A percentile compares a stretch with the other conserved stretches of the same genome.
phyloP scores from a whole-genome alignment of 2,888 invertebrate genomes.

The Deladenus siricidicola region DNA sequence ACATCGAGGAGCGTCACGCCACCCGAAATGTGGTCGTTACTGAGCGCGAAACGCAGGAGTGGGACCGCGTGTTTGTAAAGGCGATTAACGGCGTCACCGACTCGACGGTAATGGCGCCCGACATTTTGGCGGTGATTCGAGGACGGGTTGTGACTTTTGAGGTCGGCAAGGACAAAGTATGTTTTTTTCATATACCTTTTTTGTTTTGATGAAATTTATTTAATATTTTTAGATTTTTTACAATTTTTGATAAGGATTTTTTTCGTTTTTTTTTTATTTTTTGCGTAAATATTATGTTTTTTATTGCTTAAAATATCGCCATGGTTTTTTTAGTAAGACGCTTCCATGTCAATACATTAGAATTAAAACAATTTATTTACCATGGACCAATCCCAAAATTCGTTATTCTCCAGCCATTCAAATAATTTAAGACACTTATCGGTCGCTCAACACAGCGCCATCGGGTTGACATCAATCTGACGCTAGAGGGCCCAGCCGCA shows the following conservation, averaged over 20 bases:
- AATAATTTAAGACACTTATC: constrained; percentile 17
- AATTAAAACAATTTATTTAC: too few species aligned
- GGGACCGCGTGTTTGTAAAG: constrained; percentile 25
- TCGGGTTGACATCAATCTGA: constrained; percentile 43
- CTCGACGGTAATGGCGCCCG: constrained; percentile 17
- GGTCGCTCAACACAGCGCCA: constrained; percentile 29
- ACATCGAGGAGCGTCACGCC: constrained; percentile 25
- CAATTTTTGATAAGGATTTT: too few species aligned
- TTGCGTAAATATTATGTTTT: too few species aligned
- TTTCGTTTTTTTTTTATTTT: too few species aligned
- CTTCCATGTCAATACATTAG: too few species aligned
- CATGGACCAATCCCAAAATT: too few species aligned
- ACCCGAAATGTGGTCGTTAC: constrained; percentile 16
- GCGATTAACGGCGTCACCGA: constrained; percentile 24
- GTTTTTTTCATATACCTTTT: too few species aligned
- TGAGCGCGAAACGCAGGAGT: constrained; percentile 21
- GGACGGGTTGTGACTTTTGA: constrained; percentile 33
- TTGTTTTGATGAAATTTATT: too few species aligned
- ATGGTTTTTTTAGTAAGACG: too few species aligned
- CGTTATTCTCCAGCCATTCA: too few species aligned
- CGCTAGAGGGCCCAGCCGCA: constrained; percentile 37
- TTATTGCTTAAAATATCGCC: too few species aligned
- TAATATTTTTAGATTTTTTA: too few species aligned
- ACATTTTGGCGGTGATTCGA: constrained; percentile 33
- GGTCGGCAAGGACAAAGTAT: constrained; percentile 27